Base-by-base conservation (phyloP, 1,140 invertebrate species). In the Dinothrombium tinctorium region DNA sequence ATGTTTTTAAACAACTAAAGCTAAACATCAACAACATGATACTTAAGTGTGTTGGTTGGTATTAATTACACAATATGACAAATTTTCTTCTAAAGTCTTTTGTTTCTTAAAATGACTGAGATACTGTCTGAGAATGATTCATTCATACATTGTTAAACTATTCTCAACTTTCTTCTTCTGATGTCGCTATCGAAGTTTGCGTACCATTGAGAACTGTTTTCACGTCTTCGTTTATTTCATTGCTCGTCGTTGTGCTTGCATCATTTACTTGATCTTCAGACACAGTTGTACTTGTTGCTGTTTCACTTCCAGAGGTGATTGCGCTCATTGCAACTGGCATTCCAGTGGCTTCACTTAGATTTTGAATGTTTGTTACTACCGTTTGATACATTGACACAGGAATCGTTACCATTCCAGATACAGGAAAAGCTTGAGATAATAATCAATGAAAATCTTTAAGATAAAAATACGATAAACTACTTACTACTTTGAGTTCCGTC, bases 311-410 rank as follows among this genome's bases (percentile, higher is more conserved):
- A 12, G 22, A 22, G 9, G 24, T 25, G 11, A 26, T 28, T 11
- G 37, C 24, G 19, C 22, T 25, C 37, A 39, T 39, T 14, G 37
- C 28, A 9, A 39, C 37, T 17, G 37, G 37, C 22, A 39, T 39
- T 19, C 37, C 37, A 28, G n/a, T 28, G 26, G n/a, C 37, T n/a
- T 33, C 15, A 33, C 20, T 22, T 36, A 22, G 23, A 19, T 36
- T 36, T 58, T 81, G 76, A 53, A 89, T 81, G 56, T 82, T 84
- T 20, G 81, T 79, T 51, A 89, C 80, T 63, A 94, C 83, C 29
- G 81, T 82, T 40, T 92, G 86, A 63, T 92, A 94, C 76, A 92
- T 86, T 42, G 79, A 81, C 26, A 92, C 82, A 35, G 87, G 86
- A 44, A 92, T 78, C 28, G 83, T 87, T 51, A 94, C 86, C 58